Percentiles rank a stretch among this genome's conserved stretches.
phyloP scores from a whole-genome alignment of 2,888 invertebrate species.

The Lithophane semibrunnea region DNA sequence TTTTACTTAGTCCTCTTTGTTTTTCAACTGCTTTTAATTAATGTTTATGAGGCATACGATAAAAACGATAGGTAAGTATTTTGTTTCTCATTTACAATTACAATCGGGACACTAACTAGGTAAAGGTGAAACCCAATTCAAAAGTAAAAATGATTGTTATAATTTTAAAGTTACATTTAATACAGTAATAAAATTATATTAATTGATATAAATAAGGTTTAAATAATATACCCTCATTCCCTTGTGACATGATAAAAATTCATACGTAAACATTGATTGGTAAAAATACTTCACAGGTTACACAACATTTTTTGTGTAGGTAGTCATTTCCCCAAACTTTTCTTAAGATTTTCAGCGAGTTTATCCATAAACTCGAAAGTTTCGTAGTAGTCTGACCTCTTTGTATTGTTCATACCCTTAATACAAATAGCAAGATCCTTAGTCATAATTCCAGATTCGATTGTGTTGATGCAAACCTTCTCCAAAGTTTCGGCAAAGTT shows the following conservation, averaged over 20 bases:
- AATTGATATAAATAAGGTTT: constrained; percentile 76
- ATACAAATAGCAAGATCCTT: constrained; percentile 99
- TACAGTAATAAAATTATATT: constrained; percentile 74
- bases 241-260: constrained; percentile 70
- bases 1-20: background rate
- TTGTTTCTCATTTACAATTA: constrained; percentile 45
- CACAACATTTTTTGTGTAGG: constrained; percentile 68
- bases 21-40: background rate
- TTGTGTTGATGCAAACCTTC: constrained; percentile 97
- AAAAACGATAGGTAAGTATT: background rate
- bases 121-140: constrained; percentile 30
- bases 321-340: constrained; percentile 91
- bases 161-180: constrained; percentile 69
- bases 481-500: constrained; percentile 97
- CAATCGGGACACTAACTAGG: constrained; percentile 20
- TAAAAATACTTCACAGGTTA: constrained; percentile 77
- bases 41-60: background rate
- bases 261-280: constrained; percentile 60
- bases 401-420: constrained; percentile 96
- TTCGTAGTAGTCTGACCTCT: constrained; percentile 96
- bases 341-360: constrained; percentile 96
- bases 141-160: constrained; percentile 46
- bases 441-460: constrained; percentile 98
- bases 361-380: constrained; percentile 99
- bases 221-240: constrained; percentile 80